phyloP scores from a whole-genome alignment of 2,113 vertebrate genomes.

The Tyrannus savana region DNA sequence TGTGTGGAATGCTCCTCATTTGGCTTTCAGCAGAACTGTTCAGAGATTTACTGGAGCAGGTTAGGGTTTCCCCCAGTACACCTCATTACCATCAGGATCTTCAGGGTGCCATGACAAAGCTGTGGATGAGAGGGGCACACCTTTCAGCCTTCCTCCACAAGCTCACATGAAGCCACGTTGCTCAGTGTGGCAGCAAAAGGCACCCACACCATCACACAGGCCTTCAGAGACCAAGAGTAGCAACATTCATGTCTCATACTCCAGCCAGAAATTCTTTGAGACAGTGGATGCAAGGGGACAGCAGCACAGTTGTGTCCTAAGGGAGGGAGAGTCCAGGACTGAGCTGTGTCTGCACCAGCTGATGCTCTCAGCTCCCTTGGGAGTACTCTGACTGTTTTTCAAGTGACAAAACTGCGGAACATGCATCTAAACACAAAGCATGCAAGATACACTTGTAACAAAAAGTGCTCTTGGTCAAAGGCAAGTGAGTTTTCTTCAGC shows the following conservation, averaged over 20 bases:
- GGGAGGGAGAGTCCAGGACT: fast-evolving
- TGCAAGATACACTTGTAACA: neutral
- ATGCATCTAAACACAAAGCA: neutral
- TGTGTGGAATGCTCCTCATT: neutral
- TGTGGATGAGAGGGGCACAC: neutral
- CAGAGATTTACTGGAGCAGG: neutral
- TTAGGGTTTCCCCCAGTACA: neutral
- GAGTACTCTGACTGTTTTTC: neutral
- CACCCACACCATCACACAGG: neutral
- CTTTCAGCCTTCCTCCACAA: neutral
- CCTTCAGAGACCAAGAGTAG: neutral
- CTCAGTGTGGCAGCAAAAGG: neutral
- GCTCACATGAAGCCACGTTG: neutral
- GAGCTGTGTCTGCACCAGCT: neutral
- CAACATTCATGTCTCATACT: neutral
- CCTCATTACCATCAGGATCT: neutral
- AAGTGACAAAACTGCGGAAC: neutral
- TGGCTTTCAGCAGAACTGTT: neutral
- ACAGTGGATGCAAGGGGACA: neutral
- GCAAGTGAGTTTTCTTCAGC: neutral
- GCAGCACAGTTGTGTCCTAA: fast-evolving
- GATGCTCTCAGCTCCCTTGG: neutral
- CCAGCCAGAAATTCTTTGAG: neutral
- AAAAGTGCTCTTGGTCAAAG: neutral
- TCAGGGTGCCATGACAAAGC: neutral